These are phyloP conservation scores for Probosciger aterrimus DNA, from an alignment of 2,113 vertebrate species.

Conservation along the genomic window DNA sequence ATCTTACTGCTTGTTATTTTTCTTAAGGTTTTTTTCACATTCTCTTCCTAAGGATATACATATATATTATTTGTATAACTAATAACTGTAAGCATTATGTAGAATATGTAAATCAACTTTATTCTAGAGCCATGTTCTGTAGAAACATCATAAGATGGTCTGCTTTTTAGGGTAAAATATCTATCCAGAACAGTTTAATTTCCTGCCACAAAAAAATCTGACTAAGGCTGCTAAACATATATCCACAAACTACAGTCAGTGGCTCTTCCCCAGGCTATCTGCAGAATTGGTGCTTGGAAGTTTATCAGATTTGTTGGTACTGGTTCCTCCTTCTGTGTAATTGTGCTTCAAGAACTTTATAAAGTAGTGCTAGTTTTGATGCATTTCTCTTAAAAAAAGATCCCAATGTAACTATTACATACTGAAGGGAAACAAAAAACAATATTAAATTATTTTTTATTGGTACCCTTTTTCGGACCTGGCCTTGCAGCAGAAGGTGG, in stretches of 20 bases:
- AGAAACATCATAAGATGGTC: background rate
- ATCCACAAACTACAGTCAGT: background rate
- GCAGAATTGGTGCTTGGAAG: background rate
- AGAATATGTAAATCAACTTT: background rate
- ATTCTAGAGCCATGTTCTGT: background rate
- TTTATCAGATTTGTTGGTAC: background rate
- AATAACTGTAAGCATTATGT: background rate
- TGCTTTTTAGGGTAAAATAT: background rate
- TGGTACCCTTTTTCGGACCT: background rate
- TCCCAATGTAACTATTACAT: background rate
- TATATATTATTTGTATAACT: background rate
- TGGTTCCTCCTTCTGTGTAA: background rate
- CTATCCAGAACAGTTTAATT: background rate
- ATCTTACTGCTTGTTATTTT: background rate
- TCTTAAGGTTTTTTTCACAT: background rate
- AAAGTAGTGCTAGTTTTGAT: background rate
- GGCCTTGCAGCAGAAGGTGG: background rate
- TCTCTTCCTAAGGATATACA: background rate
- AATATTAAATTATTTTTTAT: background rate
- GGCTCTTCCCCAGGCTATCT: background rate
- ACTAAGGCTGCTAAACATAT: background rate
- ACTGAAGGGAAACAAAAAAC: background rate
- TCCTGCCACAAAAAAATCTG: background rate
- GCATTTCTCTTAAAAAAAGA: background rate
- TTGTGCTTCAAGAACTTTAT: background rate